Conservation (phyloP, 2,797 vertebrate species). For the Remorina albescens region DNA sequence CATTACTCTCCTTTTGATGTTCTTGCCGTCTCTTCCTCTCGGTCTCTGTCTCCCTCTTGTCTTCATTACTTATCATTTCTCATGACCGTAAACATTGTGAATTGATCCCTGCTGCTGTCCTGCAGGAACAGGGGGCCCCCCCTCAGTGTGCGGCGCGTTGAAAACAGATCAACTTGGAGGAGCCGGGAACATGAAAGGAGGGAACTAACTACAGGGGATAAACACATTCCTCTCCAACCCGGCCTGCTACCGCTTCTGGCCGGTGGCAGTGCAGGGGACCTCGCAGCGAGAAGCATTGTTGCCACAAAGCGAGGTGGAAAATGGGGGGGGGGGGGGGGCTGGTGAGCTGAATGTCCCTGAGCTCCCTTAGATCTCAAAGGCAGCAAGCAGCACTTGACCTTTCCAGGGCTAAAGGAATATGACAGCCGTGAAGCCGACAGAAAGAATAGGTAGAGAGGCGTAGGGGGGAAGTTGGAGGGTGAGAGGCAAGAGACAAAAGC, state of each 20-base stretch:
- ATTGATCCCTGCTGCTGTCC: slow-evolving; percentile 69
- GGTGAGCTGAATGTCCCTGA: slow-evolving; percentile 67
- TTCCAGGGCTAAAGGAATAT: slow-evolving; percentile 88
- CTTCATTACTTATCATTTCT: slow-evolving; percentile 75
- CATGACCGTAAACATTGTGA: slow-evolving; percentile 69
- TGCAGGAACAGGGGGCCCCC: slow-evolving; percentile 56
- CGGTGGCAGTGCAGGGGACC: slow-evolving; percentile 70
- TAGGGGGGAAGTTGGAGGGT: background rate
- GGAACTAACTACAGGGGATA: slow-evolving; percentile 75
- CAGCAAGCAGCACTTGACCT: slow-evolving; percentile 88
- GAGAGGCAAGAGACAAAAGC: slow-evolving; percentile 84
- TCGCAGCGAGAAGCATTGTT: slow-evolving; percentile 70
- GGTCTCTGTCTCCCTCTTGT: slow-evolving; percentile 55
- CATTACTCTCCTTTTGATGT: slow-evolving; percentile 68
- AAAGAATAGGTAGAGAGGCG: slow-evolving; percentile 68
- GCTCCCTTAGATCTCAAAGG: slow-evolving; percentile 85
- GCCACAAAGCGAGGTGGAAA: slow-evolving; percentile 68
- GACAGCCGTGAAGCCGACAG: slow-evolving; percentile 86
- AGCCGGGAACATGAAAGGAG: slow-evolving; percentile 75
- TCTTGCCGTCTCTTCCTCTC: slow-evolving; percentile 45
- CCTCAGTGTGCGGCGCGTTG: slow-evolving; percentile 52
- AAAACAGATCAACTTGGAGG: slow-evolving; percentile 72
- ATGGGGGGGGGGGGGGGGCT: slow-evolving; percentile 24
- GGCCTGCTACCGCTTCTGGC: slow-evolving; percentile 64
- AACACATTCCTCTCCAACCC: slow-evolving; percentile 79